Percentiles rank a stretch among this genome's conserved stretches.
These are phyloP conservation scores for Candoia aspera DNA, from an alignment of 2,113 vertebrate species.

Conservation along the genomic window DNA sequence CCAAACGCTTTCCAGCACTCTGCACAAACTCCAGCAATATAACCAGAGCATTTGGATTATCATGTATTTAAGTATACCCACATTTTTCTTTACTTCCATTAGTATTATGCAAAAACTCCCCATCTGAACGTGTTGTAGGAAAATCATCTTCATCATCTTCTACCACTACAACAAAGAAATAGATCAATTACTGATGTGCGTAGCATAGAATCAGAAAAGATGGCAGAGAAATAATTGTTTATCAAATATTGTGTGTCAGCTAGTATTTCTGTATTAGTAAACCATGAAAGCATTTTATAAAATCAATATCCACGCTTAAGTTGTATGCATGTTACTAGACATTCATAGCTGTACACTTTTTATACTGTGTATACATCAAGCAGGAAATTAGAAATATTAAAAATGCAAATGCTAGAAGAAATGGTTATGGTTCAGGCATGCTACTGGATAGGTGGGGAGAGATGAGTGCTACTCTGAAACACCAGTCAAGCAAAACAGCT, in stretches of 20 bases:
- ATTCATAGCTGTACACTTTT: background rate
- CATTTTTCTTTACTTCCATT: conserved; percentile 91
- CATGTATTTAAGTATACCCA: conserved; percentile 70
- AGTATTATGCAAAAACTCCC: conserved; percentile 89
- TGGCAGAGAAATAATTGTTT: background rate
- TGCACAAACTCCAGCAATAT: no score
- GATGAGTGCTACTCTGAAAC: background rate
- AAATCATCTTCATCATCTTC: conserved; percentile 97
- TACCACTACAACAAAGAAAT: conserved; percentile 78
- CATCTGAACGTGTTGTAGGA: conserved; percentile 83
- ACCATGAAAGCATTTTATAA: background rate
- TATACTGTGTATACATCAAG: background rate
- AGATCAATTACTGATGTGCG: conserved; percentile 43
- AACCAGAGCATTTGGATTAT: no score
- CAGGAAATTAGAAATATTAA: background rate
- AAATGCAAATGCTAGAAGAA: background rate
- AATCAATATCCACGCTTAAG: background rate
- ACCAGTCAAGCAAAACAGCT: background rate
- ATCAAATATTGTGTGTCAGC: background rate
- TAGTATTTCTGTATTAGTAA: background rate
- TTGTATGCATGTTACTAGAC: background rate
- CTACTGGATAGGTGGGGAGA: background rate
- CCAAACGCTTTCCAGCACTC: no score
- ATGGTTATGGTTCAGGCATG: background rate
- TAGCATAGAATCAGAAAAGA: conserved; percentile 3